Conservation (phyloP, 2,797 vertebrate genomes). For the Thripadectes ignobilis region DNA sequence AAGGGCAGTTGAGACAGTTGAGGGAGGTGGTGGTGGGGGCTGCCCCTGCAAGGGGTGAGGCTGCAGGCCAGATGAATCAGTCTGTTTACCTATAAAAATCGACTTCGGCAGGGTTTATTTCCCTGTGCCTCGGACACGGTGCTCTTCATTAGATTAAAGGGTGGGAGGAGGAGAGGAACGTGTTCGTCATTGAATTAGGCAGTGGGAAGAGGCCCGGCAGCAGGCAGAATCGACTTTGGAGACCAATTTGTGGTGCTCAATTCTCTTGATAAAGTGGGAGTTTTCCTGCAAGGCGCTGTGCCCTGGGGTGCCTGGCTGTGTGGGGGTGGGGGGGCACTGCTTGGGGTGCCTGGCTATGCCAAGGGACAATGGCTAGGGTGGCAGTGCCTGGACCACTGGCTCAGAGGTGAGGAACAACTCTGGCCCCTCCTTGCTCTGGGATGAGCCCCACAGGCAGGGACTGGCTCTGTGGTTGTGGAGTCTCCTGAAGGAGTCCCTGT, state of each 20-base stretch:
- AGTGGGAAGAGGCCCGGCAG: conserved; percentile 23
- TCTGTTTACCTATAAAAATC: conserved; percentile 47
- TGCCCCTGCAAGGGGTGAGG: background rate
- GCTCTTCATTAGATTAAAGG: conserved; percentile 59
- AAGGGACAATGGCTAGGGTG: background rate
- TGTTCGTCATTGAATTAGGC: conserved; percentile 60
- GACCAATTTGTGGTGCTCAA: conserved; percentile 38
- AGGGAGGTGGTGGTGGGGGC: background rate
- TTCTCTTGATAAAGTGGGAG: conserved; percentile 39
- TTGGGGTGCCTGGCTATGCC: fast-evolving
- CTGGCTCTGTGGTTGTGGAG: fast-evolving
- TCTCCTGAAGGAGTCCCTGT: background rate
- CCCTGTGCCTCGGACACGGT: background rate
- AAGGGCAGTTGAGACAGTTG: background rate
- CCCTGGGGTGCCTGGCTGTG: background rate
- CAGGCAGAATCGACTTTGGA: conserved; percentile 34
- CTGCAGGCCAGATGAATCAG: background rate
- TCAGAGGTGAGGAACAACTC: background rate
- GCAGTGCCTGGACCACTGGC: background rate
- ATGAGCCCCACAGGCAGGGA: background rate
- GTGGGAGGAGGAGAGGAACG: conserved; percentile 48
- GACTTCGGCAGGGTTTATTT: background rate
- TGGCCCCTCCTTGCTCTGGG: fast-evolving
- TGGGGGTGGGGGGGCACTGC: background rate
- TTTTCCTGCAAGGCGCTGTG: background rate